Evolutionary conservation across 2,888 invertebrate genomes (phyloP), one percentile per base, ranked within the genome.

Genomic region (Notocelia uddmanniana): DNA sequence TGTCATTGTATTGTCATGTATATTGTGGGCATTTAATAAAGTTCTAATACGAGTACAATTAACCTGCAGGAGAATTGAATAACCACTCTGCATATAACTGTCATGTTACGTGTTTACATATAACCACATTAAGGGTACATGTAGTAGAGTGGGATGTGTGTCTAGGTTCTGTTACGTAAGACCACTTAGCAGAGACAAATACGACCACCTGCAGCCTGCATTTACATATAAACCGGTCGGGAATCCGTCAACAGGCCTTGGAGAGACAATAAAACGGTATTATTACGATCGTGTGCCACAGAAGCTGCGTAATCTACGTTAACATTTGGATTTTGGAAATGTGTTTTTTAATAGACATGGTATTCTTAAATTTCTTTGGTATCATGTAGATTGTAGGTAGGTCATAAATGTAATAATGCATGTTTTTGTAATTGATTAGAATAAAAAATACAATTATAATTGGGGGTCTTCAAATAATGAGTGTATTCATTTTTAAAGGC

Each of bases 161-260:
- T 23, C 10, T 18, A 13, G 50, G 19, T 52, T 18, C 10, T 13
- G 37, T 64, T 37, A 54, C 52, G 64, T 64, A 64, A 64, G 19
- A 19, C 19, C 21, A 54, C 50, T 37, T 52, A 52, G 23, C 21
- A 34, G 37, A 64, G 37, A 64, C 52, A 37, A 52, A 52, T 34
- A 23, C 48, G 21, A 21, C 13, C 34, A 18, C 23, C 10, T 69
- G 48, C 62, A 62, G 15, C 19, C 41, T 55, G 34, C 23, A 63
- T 69, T 63, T 57, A 57, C 63, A 50, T 69, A 63, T 50, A 69
- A 69, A 69, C 69, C 69, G 57, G 63, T 69, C 41, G n/a, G 19
- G 62, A 37, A 63, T 63, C 55, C 23, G 45, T 15, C n/a, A n/a
- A 2, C 18, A 45, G n/a, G 55, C 34, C 62, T 63, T 45, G 55